These are phyloP conservation scores for Apostichopus parvimensis DNA, from an alignment of 35 echinoderm and acorn worm genomes.

Conservation along the genomic window DNA sequence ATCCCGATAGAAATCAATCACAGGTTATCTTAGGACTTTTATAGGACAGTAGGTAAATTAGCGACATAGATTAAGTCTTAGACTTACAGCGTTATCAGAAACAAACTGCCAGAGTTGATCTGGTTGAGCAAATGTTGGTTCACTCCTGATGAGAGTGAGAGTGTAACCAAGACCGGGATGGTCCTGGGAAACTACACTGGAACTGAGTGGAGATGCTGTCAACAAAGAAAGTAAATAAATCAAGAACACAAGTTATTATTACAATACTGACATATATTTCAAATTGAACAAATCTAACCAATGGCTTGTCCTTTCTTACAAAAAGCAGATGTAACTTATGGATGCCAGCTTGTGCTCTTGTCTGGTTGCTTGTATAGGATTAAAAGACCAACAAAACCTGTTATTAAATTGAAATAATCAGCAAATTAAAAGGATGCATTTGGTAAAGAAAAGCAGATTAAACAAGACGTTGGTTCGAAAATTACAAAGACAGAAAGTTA, in stretches of 20 bases:
- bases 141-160: conserved; percentile 73
- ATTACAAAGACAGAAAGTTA: too few species aligned
- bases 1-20: not conserved
- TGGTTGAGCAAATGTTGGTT: conserved; percentile 95
- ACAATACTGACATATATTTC: not conserved
- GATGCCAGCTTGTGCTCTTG: too few species aligned
- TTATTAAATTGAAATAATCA: too few species aligned
- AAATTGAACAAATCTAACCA: not conserved
- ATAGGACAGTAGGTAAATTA: not conserved
- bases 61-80: not conserved
- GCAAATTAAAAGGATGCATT: too few species aligned
- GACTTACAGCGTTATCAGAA: conserved; percentile 93
- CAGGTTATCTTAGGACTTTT: not conserved
- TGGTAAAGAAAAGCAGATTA: too few species aligned
- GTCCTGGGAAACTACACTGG: conserved; percentile 79
- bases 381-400: too few species aligned
- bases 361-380: too few species aligned
- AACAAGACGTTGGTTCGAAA: too few species aligned
- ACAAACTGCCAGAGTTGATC: conserved; percentile 99
- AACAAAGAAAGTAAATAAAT: not conserved
- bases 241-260: not conserved
- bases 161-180: conserved; percentile 79
- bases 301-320: not conserved
- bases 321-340: not conserved
- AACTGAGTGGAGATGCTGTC: conserved; percentile 66